Percentiles rank a stretch among this genome's conserved stretches.
phyloP scores from a whole-genome alignment of 2,888 invertebrate genomes.

The Epinotia demarniana region DNA sequence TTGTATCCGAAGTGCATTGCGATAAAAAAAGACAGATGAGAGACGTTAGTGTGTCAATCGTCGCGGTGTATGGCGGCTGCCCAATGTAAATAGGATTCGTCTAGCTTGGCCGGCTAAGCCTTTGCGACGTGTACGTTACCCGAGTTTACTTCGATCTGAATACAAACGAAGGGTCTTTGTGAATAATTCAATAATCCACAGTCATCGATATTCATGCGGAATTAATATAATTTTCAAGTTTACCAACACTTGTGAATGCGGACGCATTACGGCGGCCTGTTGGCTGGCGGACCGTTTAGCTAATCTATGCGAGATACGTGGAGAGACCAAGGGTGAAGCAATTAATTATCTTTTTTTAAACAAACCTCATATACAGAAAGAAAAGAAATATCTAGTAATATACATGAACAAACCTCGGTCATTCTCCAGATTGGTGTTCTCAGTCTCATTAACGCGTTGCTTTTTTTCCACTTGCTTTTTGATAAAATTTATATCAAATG shows the following conservation, averaged over 20 bases:
- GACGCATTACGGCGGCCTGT: slow-evolving; percentile 28
- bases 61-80: slow-evolving; percentile 7
- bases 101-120: slow-evolving; percentile 48
- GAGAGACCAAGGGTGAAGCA: background rate
- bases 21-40: background rate
- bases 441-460: too few relatives aligned
- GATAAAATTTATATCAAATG: too few relatives aligned
- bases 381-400: too few relatives aligned
- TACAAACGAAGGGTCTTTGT: slow-evolving; percentile 61
- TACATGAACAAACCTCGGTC: too few relatives aligned
- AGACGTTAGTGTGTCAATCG: slow-evolving; percentile 24
- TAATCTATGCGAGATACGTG: slow-evolving; percentile 32
- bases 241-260: slow-evolving; percentile 36
- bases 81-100: slow-evolving; percentile 49
- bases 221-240: slow-evolving; percentile 54
- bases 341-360: background rate
- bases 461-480: too few relatives aligned
- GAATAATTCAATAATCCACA: slow-evolving; percentile 64
- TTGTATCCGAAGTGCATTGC: background rate
- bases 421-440: too few relatives aligned
- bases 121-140: slow-evolving; percentile 49
- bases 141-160: slow-evolving; percentile 59
- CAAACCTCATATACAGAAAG: too few relatives aligned
- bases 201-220: slow-evolving; percentile 65
- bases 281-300: slow-evolving; percentile 3